Evolutionary conservation across 1,140 invertebrate species (phyloP).

Genomic region (Antheraea pernyi): DNA sequence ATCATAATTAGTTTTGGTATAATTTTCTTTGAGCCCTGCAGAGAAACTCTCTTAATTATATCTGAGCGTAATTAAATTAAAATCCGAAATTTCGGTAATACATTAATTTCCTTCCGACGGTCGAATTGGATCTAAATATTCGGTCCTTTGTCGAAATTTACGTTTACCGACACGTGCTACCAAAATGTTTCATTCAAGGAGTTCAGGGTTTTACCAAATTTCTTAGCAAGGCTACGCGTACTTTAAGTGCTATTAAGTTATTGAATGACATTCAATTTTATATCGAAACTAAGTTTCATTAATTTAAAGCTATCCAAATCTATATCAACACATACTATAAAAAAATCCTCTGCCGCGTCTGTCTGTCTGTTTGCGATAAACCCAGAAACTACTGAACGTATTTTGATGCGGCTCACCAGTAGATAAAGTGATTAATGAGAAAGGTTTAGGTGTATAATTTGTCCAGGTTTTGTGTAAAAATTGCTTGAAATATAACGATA

Average conservation of each 20-base stretch:
- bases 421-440: no score
- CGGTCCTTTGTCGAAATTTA: not conserved
- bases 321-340: no score
- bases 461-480: no score
- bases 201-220: not conserved
- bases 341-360: no score
- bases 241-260: not conserved
- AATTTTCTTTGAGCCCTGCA: constrained; percentile 32
- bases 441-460: no score
- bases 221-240: not conserved
- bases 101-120: constrained; percentile 15
- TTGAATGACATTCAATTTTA: not conserved
- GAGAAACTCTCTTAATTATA: constrained; percentile 25
- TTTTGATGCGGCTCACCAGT: no score
- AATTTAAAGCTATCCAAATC: no score
- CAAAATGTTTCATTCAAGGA: not conserved
- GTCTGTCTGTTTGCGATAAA: no score
- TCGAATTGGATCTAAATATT: not conserved
- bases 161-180: not conserved
- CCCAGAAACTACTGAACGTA: no score
- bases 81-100: constrained; percentile 20
- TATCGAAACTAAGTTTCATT: no score
- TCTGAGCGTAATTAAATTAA: constrained; percentile 27
- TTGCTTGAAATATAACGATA: no score
- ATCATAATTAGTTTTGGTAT: constrained; percentile 27